Percentiles rank a stretch among this genome's conserved stretches.
phyloP scores from a whole-genome alignment of 1,140 invertebrate species.

The Capitella teleta region DNA sequence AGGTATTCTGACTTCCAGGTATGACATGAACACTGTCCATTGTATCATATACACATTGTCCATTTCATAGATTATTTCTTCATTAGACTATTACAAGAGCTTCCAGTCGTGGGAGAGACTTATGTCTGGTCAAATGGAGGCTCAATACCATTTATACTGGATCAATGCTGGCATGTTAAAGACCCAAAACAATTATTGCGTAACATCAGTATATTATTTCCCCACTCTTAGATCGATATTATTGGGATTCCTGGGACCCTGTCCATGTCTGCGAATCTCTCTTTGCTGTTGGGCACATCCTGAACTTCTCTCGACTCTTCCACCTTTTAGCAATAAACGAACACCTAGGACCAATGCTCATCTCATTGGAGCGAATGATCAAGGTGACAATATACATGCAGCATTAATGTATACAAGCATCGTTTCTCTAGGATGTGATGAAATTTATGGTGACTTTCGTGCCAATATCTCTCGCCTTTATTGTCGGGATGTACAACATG shows the following conservation, averaged over 20 bases:
- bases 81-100: neutral
- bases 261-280: constrained; percentile 15
- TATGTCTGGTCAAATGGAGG: neutral
- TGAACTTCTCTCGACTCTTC: constrained; percentile 16
- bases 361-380: constrained; percentile 18
- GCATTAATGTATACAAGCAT: neutral
- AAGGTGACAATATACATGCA: constrained; percentile 8
- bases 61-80: constrained; percentile 6
- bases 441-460: constrained; percentile 18
- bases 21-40: no score
- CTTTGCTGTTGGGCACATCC: constrained; percentile 18
- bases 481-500: constrained; percentile 18
- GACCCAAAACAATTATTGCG: neutral
- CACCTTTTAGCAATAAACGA: constrained; percentile 16
- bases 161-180: constrained; percentile 6
- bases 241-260: constrained; percentile 17
- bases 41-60: constrained; percentile 2
- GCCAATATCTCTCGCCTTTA: constrained; percentile 16
- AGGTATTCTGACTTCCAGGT: constrained; percentile 2
- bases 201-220: neutral
- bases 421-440: constrained; percentile 14
- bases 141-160: constrained; percentile 8
- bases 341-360: constrained; percentile 18
- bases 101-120: constrained; percentile 5
- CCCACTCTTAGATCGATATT: constrained; percentile 13